A percentile compares a stretch with the other conserved stretches of the same genome.
These are phyloP conservation scores for Germaria angustata DNA, from an alignment of 2,888 invertebrate species.

Conservation along the genomic window DNA sequence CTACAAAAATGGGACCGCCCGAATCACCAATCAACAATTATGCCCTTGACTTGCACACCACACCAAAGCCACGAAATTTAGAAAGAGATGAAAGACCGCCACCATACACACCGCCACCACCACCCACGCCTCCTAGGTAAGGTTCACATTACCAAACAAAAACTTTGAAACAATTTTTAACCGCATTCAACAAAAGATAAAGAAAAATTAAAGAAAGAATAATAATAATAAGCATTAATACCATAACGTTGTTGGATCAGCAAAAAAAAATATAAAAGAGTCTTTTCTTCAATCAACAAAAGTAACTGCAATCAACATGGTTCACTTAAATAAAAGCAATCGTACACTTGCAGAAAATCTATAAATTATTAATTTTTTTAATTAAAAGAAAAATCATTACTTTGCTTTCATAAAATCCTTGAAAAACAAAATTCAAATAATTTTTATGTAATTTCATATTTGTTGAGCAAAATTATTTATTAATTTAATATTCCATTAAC, in stretches of 20 bases:
- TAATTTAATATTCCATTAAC: conserved; percentile 12
- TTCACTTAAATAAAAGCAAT: conserved; percentile 6
- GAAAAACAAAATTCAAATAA: neutral
- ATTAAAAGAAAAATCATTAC: no score
- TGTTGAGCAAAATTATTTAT: neutral
- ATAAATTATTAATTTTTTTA: neutral
- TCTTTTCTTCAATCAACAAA: conserved; percentile 67
- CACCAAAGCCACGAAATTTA: conserved; percentile 76
- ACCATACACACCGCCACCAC: conserved; percentile 70
- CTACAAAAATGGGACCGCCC: conserved; percentile 77
- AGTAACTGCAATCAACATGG: conserved; percentile 56
- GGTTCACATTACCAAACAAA: conserved; percentile 65
- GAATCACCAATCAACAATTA: conserved; percentile 75
- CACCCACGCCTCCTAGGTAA: conserved; percentile 78
- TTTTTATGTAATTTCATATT: neutral
- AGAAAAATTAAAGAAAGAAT: neutral
- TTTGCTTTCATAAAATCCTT: neutral
- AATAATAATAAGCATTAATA: neutral
- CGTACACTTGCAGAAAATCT: neutral
- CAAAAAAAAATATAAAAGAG: neutral
- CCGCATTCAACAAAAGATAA: conserved; percentile 74
- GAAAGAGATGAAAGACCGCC: conserved; percentile 75
- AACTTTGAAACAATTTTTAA: conserved; percentile 69
- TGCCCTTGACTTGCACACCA: conserved; percentile 78
- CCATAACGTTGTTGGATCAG: conserved; percentile 19